Evolutionary conservation across 2,113 vertebrate species (phyloP).

Genomic region (Dasyornis broadbenti): DNA sequence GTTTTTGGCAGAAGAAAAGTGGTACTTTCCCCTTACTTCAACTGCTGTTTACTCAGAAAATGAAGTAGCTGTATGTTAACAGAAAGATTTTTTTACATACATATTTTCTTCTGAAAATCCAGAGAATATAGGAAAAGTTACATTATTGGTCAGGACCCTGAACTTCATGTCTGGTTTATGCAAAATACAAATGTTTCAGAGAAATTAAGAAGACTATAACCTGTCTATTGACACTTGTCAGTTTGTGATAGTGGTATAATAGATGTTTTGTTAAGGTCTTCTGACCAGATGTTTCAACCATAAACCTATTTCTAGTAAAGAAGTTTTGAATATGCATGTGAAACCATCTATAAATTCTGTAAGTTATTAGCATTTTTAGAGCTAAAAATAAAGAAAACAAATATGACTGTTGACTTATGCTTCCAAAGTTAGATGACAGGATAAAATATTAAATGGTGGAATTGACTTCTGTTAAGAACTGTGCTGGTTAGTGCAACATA

Average conservation of each 20-base stretch:
- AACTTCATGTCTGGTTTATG: not conserved
- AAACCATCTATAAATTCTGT: not conserved
- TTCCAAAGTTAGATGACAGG: not conserved
- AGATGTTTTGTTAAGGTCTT: not conserved
- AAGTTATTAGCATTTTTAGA: not conserved
- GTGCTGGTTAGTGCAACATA: not conserved
- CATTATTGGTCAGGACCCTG: not conserved
- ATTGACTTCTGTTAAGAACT: not conserved
- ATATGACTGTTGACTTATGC: not conserved
- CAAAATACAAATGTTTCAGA: not conserved
- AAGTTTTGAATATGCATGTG: not conserved
- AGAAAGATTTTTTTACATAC: not conserved
- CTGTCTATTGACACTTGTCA: not conserved
- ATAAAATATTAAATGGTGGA: not conserved
- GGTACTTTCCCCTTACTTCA: not conserved
- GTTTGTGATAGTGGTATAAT: not conserved
- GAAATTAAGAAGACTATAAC: not conserved
- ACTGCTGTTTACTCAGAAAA: not conserved
- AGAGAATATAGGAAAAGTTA: not conserved
- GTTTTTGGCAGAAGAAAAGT: not conserved
- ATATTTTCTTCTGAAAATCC: not conserved
- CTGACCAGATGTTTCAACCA: not conserved
- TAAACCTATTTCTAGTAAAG: not conserved
- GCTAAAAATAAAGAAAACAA: slow-evolving; percentile 30
- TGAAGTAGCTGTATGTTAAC: not conserved